Evolutionary conservation across 1,140 invertebrate genomes (phyloP).

Genomic region (Bombus cullumanus): DNA sequence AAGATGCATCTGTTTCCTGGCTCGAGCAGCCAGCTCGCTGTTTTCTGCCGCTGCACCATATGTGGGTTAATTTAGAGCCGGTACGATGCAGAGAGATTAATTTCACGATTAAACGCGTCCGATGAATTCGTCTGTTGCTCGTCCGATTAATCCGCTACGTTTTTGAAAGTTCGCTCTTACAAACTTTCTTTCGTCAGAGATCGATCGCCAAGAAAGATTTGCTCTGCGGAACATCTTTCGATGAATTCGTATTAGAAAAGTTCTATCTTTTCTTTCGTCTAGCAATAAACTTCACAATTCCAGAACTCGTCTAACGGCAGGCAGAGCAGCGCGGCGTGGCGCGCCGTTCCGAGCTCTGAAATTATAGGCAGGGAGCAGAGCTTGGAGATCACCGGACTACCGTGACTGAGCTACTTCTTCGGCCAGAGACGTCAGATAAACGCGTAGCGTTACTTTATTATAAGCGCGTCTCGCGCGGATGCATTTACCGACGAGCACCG

Average conservation of each 20-base stretch:
- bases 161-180: neutral
- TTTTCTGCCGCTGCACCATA: neutral
- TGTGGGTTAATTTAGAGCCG: constrained; percentile 40
- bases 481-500: constrained; percentile 36
- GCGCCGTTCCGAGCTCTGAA: neutral
- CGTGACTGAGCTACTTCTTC: constrained; percentile 20
- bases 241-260: neutral
- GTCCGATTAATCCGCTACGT: neutral
- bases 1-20: constrained; percentile 13
- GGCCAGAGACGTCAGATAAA: constrained; percentile 38
- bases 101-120: constrained; percentile 10
- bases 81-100: constrained; percentile 23
- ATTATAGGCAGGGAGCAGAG: neutral
- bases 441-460: constrained; percentile 43
- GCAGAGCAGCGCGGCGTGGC: neutral
- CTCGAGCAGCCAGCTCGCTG: neutral
- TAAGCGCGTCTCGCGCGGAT: constrained; percentile 41
- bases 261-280: neutral
- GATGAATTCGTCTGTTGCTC: neutral
- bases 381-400: neutral
- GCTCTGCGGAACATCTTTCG: neutral
- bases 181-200: neutral
- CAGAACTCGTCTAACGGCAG: neutral
- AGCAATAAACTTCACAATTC: neutral
- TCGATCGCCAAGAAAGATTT: too few species aligned